Conservation (phyloP, 2,888 invertebrate genomes). For the Noctua janthe region DNA sequence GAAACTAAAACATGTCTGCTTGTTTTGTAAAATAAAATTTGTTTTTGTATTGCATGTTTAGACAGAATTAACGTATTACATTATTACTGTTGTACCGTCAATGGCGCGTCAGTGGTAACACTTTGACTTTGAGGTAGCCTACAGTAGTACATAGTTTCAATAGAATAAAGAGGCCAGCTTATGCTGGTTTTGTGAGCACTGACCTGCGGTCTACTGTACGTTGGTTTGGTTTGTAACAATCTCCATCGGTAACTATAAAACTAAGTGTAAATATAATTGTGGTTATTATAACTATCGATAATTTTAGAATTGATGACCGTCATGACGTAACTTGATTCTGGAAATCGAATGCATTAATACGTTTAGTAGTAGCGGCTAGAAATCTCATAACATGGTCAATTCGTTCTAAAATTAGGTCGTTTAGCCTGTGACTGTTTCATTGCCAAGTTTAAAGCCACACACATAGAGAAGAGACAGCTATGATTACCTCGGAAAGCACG, state of each 20-base stretch:
- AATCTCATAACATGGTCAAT: neutral
- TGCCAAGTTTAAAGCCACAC: neutral
- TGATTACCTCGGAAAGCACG: neutral
- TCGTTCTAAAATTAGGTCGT: constrained; percentile 13
- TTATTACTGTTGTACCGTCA: neutral
- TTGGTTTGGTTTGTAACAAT: neutral
- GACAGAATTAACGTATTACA: constrained; percentile 14
- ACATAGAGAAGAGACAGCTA: too few relatives aligned
- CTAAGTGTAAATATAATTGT: neutral
- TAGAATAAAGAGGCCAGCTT: neutral
- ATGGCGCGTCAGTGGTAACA: too few relatives aligned
- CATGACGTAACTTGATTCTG: constrained; percentile 18
- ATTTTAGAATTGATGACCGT: constrained; percentile 35
- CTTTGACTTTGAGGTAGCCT: neutral
- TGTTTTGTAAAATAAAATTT: constrained; percentile 37
- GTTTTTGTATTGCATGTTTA: constrained; percentile 16
- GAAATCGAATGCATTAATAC: constrained; percentile 10
- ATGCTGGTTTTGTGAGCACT: neutral
- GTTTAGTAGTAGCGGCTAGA: neutral
- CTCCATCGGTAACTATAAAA: neutral
- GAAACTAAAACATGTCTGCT: constrained; percentile 41
- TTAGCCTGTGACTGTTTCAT: neutral
- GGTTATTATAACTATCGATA: constrained; percentile 7
- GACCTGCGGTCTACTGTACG: neutral
- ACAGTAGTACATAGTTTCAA: neutral